phyloP scores from a whole-genome alignment of 1,140 invertebrate species.

The Drosophila punjabiensis region DNA sequence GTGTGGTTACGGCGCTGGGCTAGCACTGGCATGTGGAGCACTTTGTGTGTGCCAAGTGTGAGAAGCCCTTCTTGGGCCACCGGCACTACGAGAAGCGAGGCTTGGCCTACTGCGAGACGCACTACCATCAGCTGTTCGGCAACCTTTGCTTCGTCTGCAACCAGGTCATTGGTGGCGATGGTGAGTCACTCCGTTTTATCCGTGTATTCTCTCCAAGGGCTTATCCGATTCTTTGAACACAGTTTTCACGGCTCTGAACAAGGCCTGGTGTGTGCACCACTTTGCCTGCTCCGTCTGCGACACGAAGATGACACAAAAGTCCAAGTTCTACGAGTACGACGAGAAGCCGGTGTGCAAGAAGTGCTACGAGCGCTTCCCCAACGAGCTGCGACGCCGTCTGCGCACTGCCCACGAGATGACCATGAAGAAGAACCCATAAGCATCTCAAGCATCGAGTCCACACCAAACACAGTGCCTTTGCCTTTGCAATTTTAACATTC shows the following conservation, averaged over 20 bases:
- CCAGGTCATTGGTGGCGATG: conserved; percentile 98
- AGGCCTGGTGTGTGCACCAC: conserved; percentile 99
- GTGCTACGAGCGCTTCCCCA: conserved; percentile 98
- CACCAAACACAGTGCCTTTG: conserved; percentile 69
- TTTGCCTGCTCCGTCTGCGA: conserved; percentile 99
- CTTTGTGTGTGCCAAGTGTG: conserved; percentile 99
- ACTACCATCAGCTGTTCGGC: conserved; percentile 99
- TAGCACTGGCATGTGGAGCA: conserved; percentile 99
- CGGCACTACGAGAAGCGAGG: conserved; percentile 99
- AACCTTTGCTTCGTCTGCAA: conserved; percentile 99
- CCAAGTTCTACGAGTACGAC: conserved; percentile 99
- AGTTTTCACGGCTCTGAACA: conserved; percentile 99
- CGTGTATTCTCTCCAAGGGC: background rate
- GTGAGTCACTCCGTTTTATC: conserved; percentile 86
- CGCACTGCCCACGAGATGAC: conserved; percentile 92
- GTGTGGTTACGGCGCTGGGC: conserved; percentile 98
- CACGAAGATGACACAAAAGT: conserved; percentile 98
- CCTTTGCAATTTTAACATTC: conserved; percentile 52
- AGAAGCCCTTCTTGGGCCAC: conserved; percentile 99
- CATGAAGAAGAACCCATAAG: conserved; percentile 81
- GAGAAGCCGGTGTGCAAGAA: conserved; percentile 99
- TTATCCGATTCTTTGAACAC: conserved; percentile 36
- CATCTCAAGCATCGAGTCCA: conserved; percentile 4
- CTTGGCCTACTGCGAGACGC: conserved; percentile 99
- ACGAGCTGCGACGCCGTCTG: conserved; percentile 95